A percentile compares a stretch with the other conserved stretches of the same genome.
Evolutionary conservation across 2,113 vertebrate genomes (phyloP).

Genomic region (Ammospiza nelsoni): DNA sequence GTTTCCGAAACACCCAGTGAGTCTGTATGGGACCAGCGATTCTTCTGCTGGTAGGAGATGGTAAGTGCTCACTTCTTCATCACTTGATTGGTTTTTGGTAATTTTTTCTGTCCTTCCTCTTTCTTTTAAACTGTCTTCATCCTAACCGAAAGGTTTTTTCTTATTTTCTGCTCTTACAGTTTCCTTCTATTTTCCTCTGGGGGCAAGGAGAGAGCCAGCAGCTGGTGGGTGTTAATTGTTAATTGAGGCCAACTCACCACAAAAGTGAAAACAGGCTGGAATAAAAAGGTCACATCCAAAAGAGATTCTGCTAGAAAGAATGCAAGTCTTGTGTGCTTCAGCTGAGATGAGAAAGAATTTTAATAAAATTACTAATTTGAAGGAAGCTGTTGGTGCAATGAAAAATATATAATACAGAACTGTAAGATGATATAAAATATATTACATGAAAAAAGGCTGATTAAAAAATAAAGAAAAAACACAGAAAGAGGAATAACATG

Average conservation of each 20-base stretch:
- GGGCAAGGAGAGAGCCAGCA: background rate
- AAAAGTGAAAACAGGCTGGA: background rate
- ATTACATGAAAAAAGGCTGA: background rate
- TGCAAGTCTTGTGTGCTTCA: background rate
- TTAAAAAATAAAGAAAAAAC: background rate
- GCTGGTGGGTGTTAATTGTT: background rate
- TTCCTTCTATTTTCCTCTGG: background rate
- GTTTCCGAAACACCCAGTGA: background rate
- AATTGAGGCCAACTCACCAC: background rate
- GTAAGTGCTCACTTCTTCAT: background rate
- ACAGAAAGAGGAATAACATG: background rate
- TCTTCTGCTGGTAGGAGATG: background rate
- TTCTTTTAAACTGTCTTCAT: background rate
- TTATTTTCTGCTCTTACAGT: background rate
- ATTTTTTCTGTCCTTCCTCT: background rate
- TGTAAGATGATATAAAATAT: background rate
- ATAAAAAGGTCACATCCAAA: background rate
- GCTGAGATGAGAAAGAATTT: background rate
- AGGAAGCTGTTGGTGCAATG: background rate
- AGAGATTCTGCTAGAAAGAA: background rate
- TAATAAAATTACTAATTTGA: background rate
- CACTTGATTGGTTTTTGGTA: background rate
- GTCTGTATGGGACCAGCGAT: background rate
- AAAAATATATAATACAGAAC: background rate
- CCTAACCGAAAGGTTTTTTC: background rate